A percentile compares a stretch with the other conserved stretches of the same genome.
phyloP scores from a whole-genome alignment of 2,797 vertebrate species.

The Ctenosaura bakeri region DNA sequence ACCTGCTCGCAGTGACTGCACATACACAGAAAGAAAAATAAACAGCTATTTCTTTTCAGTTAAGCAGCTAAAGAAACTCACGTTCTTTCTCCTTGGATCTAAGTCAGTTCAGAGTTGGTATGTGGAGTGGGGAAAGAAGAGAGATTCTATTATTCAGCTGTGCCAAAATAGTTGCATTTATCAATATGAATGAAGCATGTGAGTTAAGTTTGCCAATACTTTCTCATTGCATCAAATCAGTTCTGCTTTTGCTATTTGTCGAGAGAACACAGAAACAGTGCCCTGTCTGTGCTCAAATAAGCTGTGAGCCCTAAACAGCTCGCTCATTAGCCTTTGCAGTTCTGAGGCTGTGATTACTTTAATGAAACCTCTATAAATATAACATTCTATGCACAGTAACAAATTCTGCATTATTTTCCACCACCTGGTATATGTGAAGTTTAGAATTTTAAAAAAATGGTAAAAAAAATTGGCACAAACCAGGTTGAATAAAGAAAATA shows the following conservation, averaged over 20 bases:
- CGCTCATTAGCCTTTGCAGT: neutral
- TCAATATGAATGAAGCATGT: neutral
- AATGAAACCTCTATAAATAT: neutral
- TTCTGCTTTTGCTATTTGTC: neutral
- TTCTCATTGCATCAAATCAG: neutral
- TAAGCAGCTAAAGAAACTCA: neutral
- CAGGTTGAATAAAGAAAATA: neutral
- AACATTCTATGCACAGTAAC: neutral
- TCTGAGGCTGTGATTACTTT: neutral
- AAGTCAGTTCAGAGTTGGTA: neutral
- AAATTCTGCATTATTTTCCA: neutral
- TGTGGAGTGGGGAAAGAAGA: neutral
- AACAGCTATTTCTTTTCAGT: neutral
- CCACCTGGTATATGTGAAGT: neutral
- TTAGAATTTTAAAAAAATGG: neutral
- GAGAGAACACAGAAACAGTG: neutral
- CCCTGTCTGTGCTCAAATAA: neutral
- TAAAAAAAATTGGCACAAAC: neutral
- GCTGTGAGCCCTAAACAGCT: neutral
- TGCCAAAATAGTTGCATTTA: neutral
- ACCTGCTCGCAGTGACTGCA: neutral
- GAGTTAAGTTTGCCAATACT: neutral
- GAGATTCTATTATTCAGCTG: neutral
- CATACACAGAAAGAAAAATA: neutral
- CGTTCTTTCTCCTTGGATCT: neutral